Evolutionary conservation across 2,113 vertebrate genomes (phyloP).

Genomic region (Urocolius indicus): DNA sequence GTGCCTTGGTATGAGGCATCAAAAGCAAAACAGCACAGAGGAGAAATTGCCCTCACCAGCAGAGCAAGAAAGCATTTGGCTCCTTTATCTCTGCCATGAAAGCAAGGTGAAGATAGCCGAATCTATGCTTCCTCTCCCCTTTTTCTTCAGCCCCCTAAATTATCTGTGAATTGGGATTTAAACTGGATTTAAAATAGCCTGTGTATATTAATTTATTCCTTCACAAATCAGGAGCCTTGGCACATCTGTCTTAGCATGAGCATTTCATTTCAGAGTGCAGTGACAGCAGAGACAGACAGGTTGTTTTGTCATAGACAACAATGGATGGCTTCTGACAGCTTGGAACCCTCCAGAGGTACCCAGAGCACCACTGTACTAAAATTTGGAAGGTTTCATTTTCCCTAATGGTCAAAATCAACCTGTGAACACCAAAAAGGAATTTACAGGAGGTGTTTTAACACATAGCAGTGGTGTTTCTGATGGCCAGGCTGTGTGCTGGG

Average conservation of each 20-base stretch:
- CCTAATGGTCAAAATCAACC: not conserved
- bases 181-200: not conserved
- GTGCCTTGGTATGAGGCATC: not conserved
- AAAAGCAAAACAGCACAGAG: not conserved
- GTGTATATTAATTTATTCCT: not conserved
- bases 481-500: not conserved
- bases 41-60: not conserved
- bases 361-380: not conserved
- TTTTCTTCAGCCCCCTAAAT: not conserved
- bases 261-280: not conserved
- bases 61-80: not conserved
- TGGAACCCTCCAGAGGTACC: not conserved
- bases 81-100: not conserved
- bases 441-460: not conserved
- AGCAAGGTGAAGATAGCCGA: not conserved
- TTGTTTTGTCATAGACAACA: not conserved
- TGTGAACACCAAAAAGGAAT: not conserved
- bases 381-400: not conserved
- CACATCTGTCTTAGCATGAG: not conserved
- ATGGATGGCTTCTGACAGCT: not conserved
- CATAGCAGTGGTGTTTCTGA: not conserved
- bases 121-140: not conserved
- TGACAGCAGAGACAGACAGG: not conserved
- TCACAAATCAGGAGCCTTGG: not conserved
- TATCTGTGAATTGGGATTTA: not conserved